Evolutionary conservation across 1,140 invertebrate species (phyloP), one percentile per base, ranked within the genome.

Genomic region (Drosophila varians): DNA sequence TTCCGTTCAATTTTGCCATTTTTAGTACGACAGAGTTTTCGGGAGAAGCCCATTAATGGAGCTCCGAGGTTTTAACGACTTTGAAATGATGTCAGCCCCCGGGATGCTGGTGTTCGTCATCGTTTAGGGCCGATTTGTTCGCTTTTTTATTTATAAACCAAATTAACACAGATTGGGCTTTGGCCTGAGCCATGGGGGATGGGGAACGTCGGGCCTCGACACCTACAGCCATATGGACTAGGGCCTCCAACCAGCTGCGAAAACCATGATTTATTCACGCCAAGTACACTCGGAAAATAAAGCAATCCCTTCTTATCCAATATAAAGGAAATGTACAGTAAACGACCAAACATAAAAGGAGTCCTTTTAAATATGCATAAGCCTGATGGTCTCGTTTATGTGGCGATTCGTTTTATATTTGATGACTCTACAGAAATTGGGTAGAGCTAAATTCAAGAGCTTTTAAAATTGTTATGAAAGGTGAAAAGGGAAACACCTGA

Each of bases 71-170:
- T 68, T 58, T 71, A 71, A 71, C 65, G 66, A 52, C 65, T 71
- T 51, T 71, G 69, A 36, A 72, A 72, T 72, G 69, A 72, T 72
- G 69, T 72, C 69, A 72, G 69, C 55, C 23, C 66, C 36, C 14
- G 36, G 55, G 62, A 48, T 68, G 64, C 51, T 49, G 65, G 71
- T 57, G 65, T 46, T 58, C 53, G 54, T 70, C 66, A 58, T 70
- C 66, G 53, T 51, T 61, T 48, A 61, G 42, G 34, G 26, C 48
- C 56, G 68, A 60, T 61, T 72, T 72, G 60, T 64, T 38, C 36
- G 16, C 34, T 51, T 71, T 72, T 38, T 38, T 72, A 72, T 72
- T 72, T 72, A 72, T 72, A 72, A 72, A 72, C 69, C 69, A 72
- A 72, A 72, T 72, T 72, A 72, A 72, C 68, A 38, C 47, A 72